Conservation (phyloP, 2,113 vertebrate species). For the Amblyornis subalaris region DNA sequence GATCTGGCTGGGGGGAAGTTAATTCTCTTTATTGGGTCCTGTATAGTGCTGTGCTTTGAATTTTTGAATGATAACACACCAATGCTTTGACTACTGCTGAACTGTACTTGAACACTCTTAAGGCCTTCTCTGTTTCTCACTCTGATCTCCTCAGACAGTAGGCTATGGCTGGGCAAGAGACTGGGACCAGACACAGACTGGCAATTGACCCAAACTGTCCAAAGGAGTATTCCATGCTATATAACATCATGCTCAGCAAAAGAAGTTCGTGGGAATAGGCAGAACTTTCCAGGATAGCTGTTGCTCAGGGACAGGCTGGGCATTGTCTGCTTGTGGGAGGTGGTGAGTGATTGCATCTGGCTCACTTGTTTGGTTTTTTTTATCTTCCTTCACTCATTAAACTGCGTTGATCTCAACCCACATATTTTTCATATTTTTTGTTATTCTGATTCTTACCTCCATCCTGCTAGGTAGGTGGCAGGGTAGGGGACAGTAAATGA, state of each 20-base stretch:
- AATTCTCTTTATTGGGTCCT: neutral
- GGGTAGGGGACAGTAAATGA: neutral
- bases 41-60: neutral
- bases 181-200: neutral
- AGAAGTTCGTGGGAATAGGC: neutral
- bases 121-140: neutral
- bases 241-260: neutral
- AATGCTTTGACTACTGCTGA: neutral
- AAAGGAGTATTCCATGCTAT: neutral
- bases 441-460: neutral
- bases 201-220: neutral
- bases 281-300: neutral
- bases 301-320: neutral
- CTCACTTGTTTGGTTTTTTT: neutral
- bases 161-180: fast-evolving
- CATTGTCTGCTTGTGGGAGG: neutral
- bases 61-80: neutral
- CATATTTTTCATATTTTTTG: neutral
- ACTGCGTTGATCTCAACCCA: neutral
- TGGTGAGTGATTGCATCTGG: neutral
- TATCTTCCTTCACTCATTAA: neutral
- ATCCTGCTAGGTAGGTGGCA: fast-evolving
- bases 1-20: neutral
- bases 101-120: neutral
- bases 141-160: neutral